These are phyloP conservation scores for Syndactyla subalaris DNA, from an alignment of 2,797 vertebrate species.

Conservation along the genomic window DNA sequence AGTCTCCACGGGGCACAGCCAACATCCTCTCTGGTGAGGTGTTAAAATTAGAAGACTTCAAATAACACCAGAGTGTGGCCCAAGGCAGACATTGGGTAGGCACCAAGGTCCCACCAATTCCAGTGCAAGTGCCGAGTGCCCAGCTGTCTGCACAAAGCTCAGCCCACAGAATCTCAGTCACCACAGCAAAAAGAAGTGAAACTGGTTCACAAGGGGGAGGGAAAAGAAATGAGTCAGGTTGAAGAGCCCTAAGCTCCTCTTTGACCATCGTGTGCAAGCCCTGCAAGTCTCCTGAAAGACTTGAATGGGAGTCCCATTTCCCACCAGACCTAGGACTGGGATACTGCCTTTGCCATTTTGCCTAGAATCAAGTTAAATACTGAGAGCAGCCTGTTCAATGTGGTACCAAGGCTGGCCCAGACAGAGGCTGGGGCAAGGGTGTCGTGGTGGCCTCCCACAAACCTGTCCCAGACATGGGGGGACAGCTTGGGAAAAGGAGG, in stretches of 20 bases:
- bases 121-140: neutral
- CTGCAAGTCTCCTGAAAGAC: neutral
- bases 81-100: accelerated
- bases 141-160: neutral
- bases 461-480: neutral
- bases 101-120: neutral
- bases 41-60: neutral
- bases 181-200: neutral
- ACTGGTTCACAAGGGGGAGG: accelerated
- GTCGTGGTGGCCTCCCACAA: accelerated
- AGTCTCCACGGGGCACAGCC: neutral
- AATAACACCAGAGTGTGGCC: neutral
- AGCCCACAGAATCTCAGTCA: neutral
- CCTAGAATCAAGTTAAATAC: neutral
- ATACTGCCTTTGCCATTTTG: neutral
- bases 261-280: accelerated
- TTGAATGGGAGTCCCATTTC: accelerated
- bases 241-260: neutral
- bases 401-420: neutral
- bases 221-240: neutral
- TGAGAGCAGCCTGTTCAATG: neutral
- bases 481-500: neutral
- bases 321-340: neutral
- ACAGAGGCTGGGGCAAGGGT: neutral
- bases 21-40: neutral